Evolutionary conservation across 2,888 invertebrate species (phyloP).

Genomic region (Notodromas monacha): DNA sequence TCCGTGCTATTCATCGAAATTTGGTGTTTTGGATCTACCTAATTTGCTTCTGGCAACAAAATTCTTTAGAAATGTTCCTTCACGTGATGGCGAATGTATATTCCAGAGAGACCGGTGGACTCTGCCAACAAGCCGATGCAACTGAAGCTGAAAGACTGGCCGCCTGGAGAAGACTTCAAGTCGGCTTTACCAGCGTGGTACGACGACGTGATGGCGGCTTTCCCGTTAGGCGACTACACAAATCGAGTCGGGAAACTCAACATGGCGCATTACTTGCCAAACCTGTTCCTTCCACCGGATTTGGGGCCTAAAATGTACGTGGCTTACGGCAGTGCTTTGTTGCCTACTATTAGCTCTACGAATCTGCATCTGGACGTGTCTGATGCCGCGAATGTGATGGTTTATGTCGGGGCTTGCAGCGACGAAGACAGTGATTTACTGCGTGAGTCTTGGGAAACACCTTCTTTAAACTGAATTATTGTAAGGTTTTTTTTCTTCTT

Average conservation of each 20-base stretch:
- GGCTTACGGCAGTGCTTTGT: slow-evolving; percentile 60
- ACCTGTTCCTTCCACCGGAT: slow-evolving; percentile 50
- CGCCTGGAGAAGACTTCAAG: slow-evolving; percentile 72
- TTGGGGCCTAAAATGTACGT: slow-evolving; percentile 95
- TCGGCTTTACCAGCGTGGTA: slow-evolving; percentile 41
- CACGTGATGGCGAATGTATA: no score
- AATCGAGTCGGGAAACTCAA: slow-evolving; percentile 18
- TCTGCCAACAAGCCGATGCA: slow-evolving; percentile 30
- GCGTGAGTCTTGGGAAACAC: no score
- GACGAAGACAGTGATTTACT: not conserved
- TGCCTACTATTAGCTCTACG: slow-evolving; percentile 58
- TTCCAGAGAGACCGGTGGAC: slow-evolving; percentile 14
- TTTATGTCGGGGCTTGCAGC: slow-evolving; percentile 37
- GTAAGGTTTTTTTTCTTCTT: no score
- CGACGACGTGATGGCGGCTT: slow-evolving; percentile 51
- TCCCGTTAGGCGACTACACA: slow-evolving; percentile 57
- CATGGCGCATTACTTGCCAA: slow-evolving; percentile 20
- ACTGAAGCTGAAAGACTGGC: slow-evolving; percentile 87
- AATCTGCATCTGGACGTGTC: slow-evolving; percentile 87
- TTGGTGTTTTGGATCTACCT: no score
- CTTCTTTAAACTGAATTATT: no score
- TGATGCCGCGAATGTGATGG: slow-evolving; percentile 90
- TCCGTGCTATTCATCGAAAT: no score
- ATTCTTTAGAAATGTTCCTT: no score
- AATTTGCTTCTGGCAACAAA: no score